Evolutionary conservation across 2,797 vertebrate species (phyloP).

Genomic region (Brachyalestes nurse): DNA sequence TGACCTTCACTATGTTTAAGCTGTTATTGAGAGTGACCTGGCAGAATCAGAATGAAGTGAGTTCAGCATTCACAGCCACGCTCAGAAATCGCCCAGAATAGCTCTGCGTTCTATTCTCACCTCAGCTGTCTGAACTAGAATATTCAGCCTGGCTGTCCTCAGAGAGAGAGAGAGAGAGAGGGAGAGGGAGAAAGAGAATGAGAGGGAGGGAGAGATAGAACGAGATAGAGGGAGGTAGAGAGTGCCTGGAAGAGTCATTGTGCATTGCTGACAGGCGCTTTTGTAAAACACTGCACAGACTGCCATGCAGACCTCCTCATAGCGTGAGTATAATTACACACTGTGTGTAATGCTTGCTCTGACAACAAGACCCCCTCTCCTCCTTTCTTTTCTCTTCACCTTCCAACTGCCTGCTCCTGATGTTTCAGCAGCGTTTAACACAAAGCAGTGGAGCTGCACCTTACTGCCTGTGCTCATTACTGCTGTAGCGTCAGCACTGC

Average conservation of each 20-base stretch:
- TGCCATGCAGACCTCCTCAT: conserved; percentile 38
- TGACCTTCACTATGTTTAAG: conserved; percentile 46
- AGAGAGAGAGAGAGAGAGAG: background rate
- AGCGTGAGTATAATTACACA: conserved; percentile 52
- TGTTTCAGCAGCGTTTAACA: conserved; percentile 15
- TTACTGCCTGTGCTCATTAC: background rate
- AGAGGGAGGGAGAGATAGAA: background rate
- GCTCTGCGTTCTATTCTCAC: conserved; percentile 35
- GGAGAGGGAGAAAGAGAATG: conserved; percentile 1
- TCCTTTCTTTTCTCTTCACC: background rate
- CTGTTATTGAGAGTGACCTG: conserved; percentile 43
- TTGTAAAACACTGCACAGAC: conserved; percentile 44
- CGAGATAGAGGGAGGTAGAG: background rate
- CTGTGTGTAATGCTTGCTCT: conserved; percentile 24
- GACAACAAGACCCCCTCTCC: conserved; percentile 29
- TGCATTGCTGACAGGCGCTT: conserved; percentile 50
- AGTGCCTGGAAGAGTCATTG: conserved; percentile 26
- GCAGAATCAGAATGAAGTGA: conserved; percentile 22
- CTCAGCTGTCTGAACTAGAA: conserved; percentile 41
- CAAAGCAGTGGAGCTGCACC: background rate
- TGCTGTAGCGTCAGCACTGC: background rate
- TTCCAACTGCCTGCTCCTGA: conserved; percentile 18
- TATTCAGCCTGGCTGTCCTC: conserved; percentile 24
- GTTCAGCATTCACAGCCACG: conserved; percentile 36
- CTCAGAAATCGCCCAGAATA: conserved; percentile 34